Percentiles rank a stretch among this genome's conserved stretches.
Conservation (phyloP, 2,888 invertebrate genomes). For the Vesta saturnalis region DNA sequence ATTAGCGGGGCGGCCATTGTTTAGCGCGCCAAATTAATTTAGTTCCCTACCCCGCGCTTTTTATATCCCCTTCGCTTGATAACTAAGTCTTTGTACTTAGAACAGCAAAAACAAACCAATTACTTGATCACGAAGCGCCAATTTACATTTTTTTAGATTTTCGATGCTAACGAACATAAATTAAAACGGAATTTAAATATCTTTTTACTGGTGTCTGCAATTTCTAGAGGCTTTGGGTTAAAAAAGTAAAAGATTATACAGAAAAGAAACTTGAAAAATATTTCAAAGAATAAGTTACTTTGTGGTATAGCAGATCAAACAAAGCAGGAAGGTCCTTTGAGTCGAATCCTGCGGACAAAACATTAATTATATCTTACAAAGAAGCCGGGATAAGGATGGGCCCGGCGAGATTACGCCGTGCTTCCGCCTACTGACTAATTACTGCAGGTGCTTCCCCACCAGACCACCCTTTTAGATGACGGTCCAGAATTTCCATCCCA, state of each 20-base stretch:
- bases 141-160: constrained; percentile 32
- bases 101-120: constrained; percentile 33
- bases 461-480: constrained; percentile 19
- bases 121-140: constrained; percentile 27
- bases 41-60: constrained; percentile 51
- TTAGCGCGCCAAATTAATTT: constrained; percentile 66
- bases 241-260: constrained; percentile 32
- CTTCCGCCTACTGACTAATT: constrained; percentile 56
- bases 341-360: constrained; percentile 51
- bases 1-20: constrained; percentile 65
- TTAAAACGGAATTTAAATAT: constrained; percentile 26
- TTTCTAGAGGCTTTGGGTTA: constrained; percentile 19
- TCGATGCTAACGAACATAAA: constrained; percentile 18
- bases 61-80: constrained; percentile 36
- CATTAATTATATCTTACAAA: constrained; percentile 55
- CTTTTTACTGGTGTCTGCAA: constrained; percentile 16
- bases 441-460: constrained; percentile 53
- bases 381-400: constrained; percentile 44
- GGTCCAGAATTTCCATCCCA: constrained; percentile 9
- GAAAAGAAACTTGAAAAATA: constrained; percentile 27
- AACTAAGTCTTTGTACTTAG: constrained; percentile 39
- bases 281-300: constrained; percentile 38
- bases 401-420: constrained; percentile 48
- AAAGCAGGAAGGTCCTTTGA: constrained; percentile 42
- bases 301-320: constrained; percentile 39